Percentiles rank a stretch among this genome's conserved stretches.
Evolutionary conservation across 2,797 vertebrate species (phyloP).

Genomic region (Propithecus perrieri): DNA sequence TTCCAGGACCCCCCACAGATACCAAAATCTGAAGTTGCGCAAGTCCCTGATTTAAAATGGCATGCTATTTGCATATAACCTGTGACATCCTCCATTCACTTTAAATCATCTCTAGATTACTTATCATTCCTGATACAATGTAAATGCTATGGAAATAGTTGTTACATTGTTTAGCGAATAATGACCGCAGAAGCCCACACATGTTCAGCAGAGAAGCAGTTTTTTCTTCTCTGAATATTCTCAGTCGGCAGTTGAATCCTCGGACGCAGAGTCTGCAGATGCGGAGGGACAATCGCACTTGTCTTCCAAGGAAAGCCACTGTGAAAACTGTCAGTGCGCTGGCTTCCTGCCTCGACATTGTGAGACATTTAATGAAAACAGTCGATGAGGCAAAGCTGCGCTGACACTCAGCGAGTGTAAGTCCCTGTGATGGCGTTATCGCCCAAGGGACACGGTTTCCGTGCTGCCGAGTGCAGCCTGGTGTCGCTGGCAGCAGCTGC

Average conservation of each 20-base stretch:
- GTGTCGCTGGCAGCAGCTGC: too few species aligned
- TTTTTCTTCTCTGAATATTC: neutral
- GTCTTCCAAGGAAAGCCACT: neutral
- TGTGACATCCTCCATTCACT: neutral
- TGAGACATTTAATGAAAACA: neutral
- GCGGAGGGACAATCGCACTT: neutral
- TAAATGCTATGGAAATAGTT: neutral
- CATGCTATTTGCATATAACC: neutral
- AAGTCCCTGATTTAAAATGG: neutral
- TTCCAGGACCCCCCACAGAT: neutral
- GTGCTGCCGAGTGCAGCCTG: rapidly evolving
- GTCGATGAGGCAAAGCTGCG: rapidly evolving
- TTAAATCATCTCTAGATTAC: neutral
- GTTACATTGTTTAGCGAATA: neutral
- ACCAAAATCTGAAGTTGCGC: neutral
- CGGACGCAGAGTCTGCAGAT: neutral
- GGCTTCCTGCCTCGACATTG: rapidly evolving
- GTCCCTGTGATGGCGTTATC: rapidly evolving
- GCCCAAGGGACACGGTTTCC: rapidly evolving
- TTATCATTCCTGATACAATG: neutral
- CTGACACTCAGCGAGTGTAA: rapidly evolving
- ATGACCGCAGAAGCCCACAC: neutral
- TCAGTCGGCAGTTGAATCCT: neutral
- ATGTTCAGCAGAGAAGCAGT: neutral
- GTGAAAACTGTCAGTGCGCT: rapidly evolving